Percentiles rank a stretch among this genome's conserved stretches.
Evolutionary conservation across 2,888 invertebrate genomes (phyloP).

Genomic region (Macrosoma leucophasiata): DNA sequence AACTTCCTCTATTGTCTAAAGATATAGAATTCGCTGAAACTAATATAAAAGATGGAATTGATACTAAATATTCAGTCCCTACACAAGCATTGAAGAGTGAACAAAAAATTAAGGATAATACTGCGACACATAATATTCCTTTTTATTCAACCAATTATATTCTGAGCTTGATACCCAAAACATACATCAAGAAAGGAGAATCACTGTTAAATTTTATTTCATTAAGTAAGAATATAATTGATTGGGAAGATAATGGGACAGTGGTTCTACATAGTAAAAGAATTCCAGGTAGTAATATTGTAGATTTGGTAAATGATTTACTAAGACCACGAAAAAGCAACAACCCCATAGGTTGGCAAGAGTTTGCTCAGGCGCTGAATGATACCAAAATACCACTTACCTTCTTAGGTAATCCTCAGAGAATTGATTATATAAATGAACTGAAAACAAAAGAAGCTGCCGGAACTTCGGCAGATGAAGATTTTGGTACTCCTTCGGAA

Average conservation of each 20-base stretch:
- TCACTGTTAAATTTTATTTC: slow-evolving; percentile 16
- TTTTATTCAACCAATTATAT: slow-evolving; percentile 11
- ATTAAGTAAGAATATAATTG: slow-evolving; percentile 17
- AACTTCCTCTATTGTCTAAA: slow-evolving; percentile 13
- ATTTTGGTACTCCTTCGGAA: slow-evolving; percentile 3
- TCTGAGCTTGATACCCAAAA: slow-evolving; percentile 17
- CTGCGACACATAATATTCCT: not conserved
- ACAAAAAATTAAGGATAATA: slow-evolving; percentile 2
- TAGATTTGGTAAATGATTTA: slow-evolving; percentile 29
- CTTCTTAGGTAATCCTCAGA: slow-evolving; percentile 29
- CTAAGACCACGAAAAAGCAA: slow-evolving; percentile 28
- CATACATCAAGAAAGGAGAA: slow-evolving; percentile 25
- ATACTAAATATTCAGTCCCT: slow-evolving; percentile 1
- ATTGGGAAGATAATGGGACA: slow-evolving; percentile 24
- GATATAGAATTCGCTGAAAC: slow-evolving; percentile 1
- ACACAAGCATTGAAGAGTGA: slow-evolving; percentile 2
- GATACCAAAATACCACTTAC: slow-evolving; percentile 24
- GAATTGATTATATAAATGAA: slow-evolving; percentile 18
- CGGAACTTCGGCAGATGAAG: not conserved
- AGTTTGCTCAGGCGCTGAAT: slow-evolving; percentile 25
- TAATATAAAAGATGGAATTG: slow-evolving; percentile 2
- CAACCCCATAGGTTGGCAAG: slow-evolving; percentile 29
- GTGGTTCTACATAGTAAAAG: slow-evolving; percentile 25
- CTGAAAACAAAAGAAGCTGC: slow-evolving; percentile 5
- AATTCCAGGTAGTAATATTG: slow-evolving; percentile 27